Percentiles rank a stretch among this genome's conserved stretches.
These are phyloP conservation scores for Scotopteryx bipunctaria DNA, from an alignment of 2,888 invertebrate genomes.

Conservation along the genomic window DNA sequence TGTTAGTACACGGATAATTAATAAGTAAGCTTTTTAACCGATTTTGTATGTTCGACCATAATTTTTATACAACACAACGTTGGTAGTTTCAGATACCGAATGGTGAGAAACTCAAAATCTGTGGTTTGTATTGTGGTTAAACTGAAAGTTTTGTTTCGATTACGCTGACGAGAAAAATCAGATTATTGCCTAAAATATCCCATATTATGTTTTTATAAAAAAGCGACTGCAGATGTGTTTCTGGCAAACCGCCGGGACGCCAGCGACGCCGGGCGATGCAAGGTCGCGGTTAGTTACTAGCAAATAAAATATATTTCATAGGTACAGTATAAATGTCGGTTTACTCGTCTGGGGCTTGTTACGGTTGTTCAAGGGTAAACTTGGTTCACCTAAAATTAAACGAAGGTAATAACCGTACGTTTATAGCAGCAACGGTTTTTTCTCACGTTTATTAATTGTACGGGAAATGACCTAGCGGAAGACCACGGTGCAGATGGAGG, in stretches of 20 bases:
- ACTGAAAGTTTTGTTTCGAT: too few species aligned
- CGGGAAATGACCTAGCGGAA: too few species aligned
- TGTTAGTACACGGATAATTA: conserved; percentile 11
- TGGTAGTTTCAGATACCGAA: too few species aligned
- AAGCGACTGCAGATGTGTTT: conserved; percentile 42
- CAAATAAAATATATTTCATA: conserved; percentile 48
- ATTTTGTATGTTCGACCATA: not conserved
- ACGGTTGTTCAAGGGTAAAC: conserved; percentile 14
- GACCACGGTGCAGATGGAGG: too few species aligned
- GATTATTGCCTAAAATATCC: conserved; percentile 11
- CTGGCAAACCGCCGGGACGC: conserved; percentile 60
- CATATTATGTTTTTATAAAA: conserved; percentile 5
- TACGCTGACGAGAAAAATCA: not conserved
- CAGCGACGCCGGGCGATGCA: conserved; percentile 41
- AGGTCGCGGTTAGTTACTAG: conserved; percentile 62
- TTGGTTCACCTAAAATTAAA: conserved; percentile 6
- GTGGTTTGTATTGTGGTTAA: too few species aligned
- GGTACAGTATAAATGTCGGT: conserved; percentile 32
- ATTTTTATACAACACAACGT: too few species aligned
- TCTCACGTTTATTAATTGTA: not conserved
- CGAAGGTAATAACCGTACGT: not conserved
- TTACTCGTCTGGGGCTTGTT: conserved; percentile 23
- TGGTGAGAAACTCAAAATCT: too few species aligned
- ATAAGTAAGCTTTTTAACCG: conserved; percentile 3
- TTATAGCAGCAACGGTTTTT: not conserved